A percentile compares a stretch with the other conserved stretches of the same genome.
These are phyloP conservation scores for Drosophila nigricruria DNA, from an alignment of 2,888 invertebrate genomes.

Conservation along the genomic window DNA sequence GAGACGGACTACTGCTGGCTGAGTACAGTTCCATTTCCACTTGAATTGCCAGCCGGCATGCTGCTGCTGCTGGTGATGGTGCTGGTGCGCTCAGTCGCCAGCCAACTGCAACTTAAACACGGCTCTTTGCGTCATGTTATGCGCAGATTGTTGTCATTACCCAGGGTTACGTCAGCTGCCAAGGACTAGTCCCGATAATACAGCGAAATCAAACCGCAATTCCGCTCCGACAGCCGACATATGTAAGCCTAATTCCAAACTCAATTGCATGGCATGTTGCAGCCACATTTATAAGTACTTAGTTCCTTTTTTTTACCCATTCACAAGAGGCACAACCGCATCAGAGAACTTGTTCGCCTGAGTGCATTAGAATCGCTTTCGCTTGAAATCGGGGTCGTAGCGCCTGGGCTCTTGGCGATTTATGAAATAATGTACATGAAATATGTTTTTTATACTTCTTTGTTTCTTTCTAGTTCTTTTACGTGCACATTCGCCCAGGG, in stretches of 20 bases:
- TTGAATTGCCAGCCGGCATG: conserved; percentile 73
- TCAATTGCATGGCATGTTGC: conserved; percentile 47
- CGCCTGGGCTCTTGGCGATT: conserved; percentile 59
- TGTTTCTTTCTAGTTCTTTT: conserved; percentile 35
- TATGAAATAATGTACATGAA: conserved; percentile 69
- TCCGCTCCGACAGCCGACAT: conserved; percentile 59
- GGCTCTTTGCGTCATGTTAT: conserved; percentile 28
- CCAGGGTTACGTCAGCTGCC: conserved; percentile 61
- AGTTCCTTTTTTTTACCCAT: conserved; percentile 25
- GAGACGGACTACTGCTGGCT: conserved; percentile 42
- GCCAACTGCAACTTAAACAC: conserved; percentile 15
- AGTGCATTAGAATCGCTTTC: conserved; percentile 79
- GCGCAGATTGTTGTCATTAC: conserved; percentile 59
- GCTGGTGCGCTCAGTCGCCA: conserved; percentile 26
- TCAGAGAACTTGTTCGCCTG: conserved; percentile 59
- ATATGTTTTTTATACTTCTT: conserved; percentile 61
- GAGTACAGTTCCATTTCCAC: conserved; percentile 64
- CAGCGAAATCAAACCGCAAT: conserved; percentile 68
- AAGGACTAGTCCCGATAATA: conserved; percentile 37
- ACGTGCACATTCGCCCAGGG: conserved; percentile 23
- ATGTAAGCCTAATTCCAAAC: conserved; percentile 69
- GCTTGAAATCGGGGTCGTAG: conserved; percentile 34
- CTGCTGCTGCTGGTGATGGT: conserved; percentile 37
- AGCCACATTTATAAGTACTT: conserved; percentile 46
- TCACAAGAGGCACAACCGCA: conserved; percentile 43